Evolutionary conservation across 2,888 invertebrate species (phyloP), one percentile per base, ranked within the genome.

Genomic region (Hydraecia micacea): DNA sequence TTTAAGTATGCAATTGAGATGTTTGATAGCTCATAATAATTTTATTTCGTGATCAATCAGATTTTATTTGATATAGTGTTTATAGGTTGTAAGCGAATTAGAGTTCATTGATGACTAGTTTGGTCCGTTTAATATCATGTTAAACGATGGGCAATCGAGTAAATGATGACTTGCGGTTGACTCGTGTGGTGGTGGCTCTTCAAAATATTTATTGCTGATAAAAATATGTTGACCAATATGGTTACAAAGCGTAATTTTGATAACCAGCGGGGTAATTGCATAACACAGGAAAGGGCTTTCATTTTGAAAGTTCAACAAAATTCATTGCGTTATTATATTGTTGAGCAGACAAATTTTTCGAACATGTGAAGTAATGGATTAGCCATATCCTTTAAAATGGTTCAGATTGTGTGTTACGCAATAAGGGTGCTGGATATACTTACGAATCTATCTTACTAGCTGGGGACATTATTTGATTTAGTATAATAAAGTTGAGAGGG

Each of bases 11-110:
- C 77, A 85, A 75, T 86, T 86, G 65, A 72, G 79, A 75, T 70
- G 73, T 87, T 87, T 90, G 85, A 91, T 91, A 77, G 89, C 63
- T 90, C 90, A 75, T 92, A 90, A 89, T 83, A 85, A 77, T 90
- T 91, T 91, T 90, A 92, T 88, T 79, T 85, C 55, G 71, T 85
- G 83, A 90, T 92, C 91, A 89, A 91, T 93, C 91, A 80, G 67
- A 87, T 84, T 85, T 86, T 88, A 89, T 91, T 90, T 90, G 87
- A 89, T 88, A 87, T 85, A 83, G 84, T 91, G 90, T 93, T 92
- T 91, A 91, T 90, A 77, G 87, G 83, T 75, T 86, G 86, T 90
- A 87, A 76, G 49, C 84, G 81, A 87, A 87, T 86, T 79, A 84
- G 77, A 72, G 39, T 80, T 91, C 89, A 89, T 90, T 89, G 89